A percentile compares a stretch with the other conserved stretches of the same genome.
These are phyloP conservation scores for Sycophila texana DNA, from an alignment of 2,888 invertebrate species.

Conservation along the genomic window DNA sequence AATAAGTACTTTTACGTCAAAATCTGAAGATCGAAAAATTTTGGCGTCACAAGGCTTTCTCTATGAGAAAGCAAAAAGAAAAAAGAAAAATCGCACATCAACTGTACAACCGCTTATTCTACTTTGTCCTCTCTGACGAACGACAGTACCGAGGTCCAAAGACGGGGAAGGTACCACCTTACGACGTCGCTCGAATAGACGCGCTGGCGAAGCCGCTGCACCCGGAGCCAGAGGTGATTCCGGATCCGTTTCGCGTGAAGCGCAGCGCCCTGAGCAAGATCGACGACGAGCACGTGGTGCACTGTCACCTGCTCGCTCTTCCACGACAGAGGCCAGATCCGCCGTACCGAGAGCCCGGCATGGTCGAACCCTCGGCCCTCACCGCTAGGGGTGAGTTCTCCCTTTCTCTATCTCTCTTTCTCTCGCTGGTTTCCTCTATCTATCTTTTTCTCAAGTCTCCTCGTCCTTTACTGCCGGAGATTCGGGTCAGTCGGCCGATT, in stretches of 20 bases:
- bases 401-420: background rate
- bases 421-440: background rate
- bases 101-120: too few relatives aligned
- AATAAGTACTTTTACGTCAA: too few relatives aligned
- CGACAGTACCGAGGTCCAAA: background rate
- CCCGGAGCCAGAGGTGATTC: too few relatives aligned
- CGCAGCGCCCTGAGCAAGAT: slow-evolving; percentile 62
- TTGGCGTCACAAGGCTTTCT: too few relatives aligned
- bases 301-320: slow-evolving; percentile 56
- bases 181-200: background rate
- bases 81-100: too few relatives aligned
- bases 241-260: slow-evolving; percentile 62
- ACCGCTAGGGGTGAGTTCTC: slow-evolving; percentile 54
- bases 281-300: slow-evolving; percentile 57
- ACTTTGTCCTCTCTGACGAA: too few relatives aligned
- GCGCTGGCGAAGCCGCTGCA: slow-evolving; percentile 18
- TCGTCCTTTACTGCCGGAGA: slow-evolving; percentile 1
- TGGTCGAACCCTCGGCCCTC: slow-evolving; percentile 61
- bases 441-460: background rate
- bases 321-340: slow-evolving; percentile 24
- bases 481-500: slow-evolving; percentile 1
- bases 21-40: too few relatives aligned
- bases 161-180: slow-evolving; percentile 4
- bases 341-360: slow-evolving; percentile 59
- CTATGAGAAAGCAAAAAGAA: too few relatives aligned